Base-by-base conservation (phyloP, 2,888 invertebrate genomes). In the Eupithecia subfuscata region DNA sequence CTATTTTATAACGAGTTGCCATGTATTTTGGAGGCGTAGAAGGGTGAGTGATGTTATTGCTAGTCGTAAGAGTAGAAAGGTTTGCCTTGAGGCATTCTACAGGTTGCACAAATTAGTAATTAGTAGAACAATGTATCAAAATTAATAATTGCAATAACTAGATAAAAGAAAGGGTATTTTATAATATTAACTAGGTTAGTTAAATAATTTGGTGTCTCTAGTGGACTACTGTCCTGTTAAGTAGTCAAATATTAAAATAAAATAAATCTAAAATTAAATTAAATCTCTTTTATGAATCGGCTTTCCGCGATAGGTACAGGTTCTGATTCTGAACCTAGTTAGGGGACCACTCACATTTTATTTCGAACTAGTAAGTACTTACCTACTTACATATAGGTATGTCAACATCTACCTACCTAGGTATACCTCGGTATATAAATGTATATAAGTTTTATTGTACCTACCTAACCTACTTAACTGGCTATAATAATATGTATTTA, bases 1-100 rank as follows among this genome's bases (percentile, higher is more conserved):
- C n/a, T n/a, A 40, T 40, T 64, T 64, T 64, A 22, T 25, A 18
- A 52, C 71, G 30, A 56, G 40, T 68, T 52, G 69, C 37, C 8
- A 87, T 87, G 91, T 92, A 88, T 86, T 94, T 93, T 78, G 94
- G 93, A 68, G 94, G 94, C 63, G 90, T 94, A 43, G 94, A 94
- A 86, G 94, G 94, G 94, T 94, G 79, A 89, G 93, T 88, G 48
- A n/a, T 75, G 16, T 72, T 72, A 73, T 81, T 75, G 37, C 56
- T 78, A 77, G 83, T 84, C 79, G 90, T 75, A 77, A 93, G 91
- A 93, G 93, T 92, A 87, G 90, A 92, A 93, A 91, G 90, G 89
- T 80, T 89, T 80, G 86, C 93, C 92, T 94, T 94, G 93, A 12
- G 87, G 79, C 82, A 87, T 88, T 86, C 84, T 85, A 72, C 75